Base-by-base conservation (phyloP, 2,113 vertebrate species). In the Australoheros scitulus region DNA sequence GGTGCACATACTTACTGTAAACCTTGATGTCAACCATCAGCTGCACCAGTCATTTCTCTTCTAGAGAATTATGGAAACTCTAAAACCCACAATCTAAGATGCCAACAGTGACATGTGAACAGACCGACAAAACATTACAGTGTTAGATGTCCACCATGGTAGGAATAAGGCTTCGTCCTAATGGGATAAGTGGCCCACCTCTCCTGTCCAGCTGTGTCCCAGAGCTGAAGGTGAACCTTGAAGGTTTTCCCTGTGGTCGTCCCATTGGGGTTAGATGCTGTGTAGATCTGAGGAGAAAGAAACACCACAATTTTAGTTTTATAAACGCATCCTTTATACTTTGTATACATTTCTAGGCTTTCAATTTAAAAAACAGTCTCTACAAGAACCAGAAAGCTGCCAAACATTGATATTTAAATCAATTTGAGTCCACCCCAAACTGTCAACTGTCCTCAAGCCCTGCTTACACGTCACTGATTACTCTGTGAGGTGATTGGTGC, bases 141-240 rank as follows among this genome's bases (percentile, higher is more conserved):
- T n/a, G 65, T 32, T 20, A n/a, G 20, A n/a, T 5, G 52, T n/a
- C 20, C 55, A 22, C 55, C 20, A 11, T 11, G n/a, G 20, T 11
- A 11, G 26, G 26, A 72, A 76, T 43, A 59, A 76, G 75, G 43
- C 24, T 41, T 29, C 11, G 57, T 10, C n/a, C 15, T 22, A 64
- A 52, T 61, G 24, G 29, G 36, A 75, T 0, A 5, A 50, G 4
- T 5, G 36, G 61, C 89, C 38, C 96, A 98, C 98, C 98, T 96
- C 93, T 99, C 98, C 92, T 99, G 98, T 65, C 98, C 98, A 1
- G 98, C 98, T 5, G 98, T 99, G 95, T 99, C 98, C 98, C 98
- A 99, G 2, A 99, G 97, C 93, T 99, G 98, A 41, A 99, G 97
- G 81, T 99, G 98, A 1, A 99, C 97, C 92, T 98, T 99, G 88